Evolutionary conservation across 2,888 invertebrate genomes (phyloP), one percentile per base, ranked within the genome.

Genomic region (Napeogenes inachia): DNA sequence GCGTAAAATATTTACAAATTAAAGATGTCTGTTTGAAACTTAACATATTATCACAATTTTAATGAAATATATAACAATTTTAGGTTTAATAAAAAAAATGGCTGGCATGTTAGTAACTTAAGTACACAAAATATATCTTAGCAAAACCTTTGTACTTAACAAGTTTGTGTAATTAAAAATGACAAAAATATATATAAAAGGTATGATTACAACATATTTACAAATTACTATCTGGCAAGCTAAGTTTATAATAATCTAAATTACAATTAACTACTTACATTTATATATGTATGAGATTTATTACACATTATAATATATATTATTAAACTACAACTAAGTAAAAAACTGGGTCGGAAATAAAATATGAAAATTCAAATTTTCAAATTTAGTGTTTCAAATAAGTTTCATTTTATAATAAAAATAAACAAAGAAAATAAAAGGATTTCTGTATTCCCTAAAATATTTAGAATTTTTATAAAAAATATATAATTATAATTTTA

Each of bases 1-100:
- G 42, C 12, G 10, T 42, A 42, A 30, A 50, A 21, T 50, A 50
- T 50, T 50, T 50, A 50, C 50, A 50, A 50, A 50, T 21, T 30
- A 42, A 42, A 42, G 38, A 38, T 21, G n/a, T 30, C 30, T 12
- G 50, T 30, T 30, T 30, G 30, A 50, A 50, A 30, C 50, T 50
- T 50, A 50, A 50, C 50, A 50, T 50, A 50, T 50, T 50, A 50
- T 50, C 50, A 50, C 50, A 50, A 30, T 30, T 30, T 50, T 10
- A 50, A 8, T 50, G 50, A 13, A 4, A 50, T 50, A 50, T 50
- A 50, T 50, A 50, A 50, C n/a, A 50, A 30, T 30, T 12, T 30
- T 30, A 50, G 6, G n/a, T 13, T n/a, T n/a, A 50, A 50, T 30
- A 50, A 30, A 30, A 13, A 50, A 50, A 30, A 50, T 30, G 50